Evolutionary conservation across 2,888 invertebrate species (phyloP).

Genomic region (Brassicogethes aeneus): DNA sequence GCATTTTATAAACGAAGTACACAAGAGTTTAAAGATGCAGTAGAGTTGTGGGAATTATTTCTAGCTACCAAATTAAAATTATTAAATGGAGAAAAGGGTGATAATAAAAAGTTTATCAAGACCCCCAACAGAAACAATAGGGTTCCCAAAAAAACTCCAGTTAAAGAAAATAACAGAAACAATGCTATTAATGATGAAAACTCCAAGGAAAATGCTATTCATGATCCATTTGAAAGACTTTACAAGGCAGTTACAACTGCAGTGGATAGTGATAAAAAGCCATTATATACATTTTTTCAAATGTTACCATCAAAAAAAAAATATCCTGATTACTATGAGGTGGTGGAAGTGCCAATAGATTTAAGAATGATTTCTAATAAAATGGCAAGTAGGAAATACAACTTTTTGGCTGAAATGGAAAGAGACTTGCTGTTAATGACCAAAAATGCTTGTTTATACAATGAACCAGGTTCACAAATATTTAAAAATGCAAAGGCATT

Average conservation of each 20-base stretch:
- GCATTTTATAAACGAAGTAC: constrained; percentile 86
- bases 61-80: constrained; percentile 46
- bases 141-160: background rate
- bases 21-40: constrained; percentile 83
- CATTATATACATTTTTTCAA: constrained; percentile 80
- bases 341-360: constrained; percentile 92
- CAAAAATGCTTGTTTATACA: constrained; percentile 90
- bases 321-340: constrained; percentile 92
- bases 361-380: constrained; percentile 86
- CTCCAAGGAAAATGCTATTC: background rate
- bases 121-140: background rate
- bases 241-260: constrained; percentile 85
- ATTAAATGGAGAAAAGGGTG: background rate
- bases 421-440: constrained; percentile 85
- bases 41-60: constrained; percentile 80
- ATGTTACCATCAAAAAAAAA: constrained; percentile 85
- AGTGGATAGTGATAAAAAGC: constrained; percentile 71
- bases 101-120: background rate
- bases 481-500: constrained; percentile 90
- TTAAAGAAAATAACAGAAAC: background rate
- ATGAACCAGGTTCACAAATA: constrained; percentile 93
- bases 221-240: constrained; percentile 73
- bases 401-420: constrained; percentile 72
- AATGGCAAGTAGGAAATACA: constrained; percentile 79
- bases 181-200: background rate